Evolutionary conservation across 2,888 invertebrate species (phyloP), one percentile per base, ranked within the genome.

Genomic region (Eilema depressum): DNA sequence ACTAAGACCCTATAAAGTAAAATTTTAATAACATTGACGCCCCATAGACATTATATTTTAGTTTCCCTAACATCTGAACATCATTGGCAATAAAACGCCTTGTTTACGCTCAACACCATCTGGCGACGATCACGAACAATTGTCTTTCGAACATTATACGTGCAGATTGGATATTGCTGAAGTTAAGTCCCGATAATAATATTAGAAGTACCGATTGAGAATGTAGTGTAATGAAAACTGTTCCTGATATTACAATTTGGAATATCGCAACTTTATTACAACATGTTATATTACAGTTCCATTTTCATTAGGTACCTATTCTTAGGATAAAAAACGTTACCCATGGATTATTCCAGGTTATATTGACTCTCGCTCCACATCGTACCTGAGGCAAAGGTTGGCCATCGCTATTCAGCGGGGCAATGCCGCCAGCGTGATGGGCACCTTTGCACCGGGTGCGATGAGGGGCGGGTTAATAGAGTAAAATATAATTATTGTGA

Each of bases 81-180:
- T 80, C 82, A 80, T 77, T 77, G 75, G 76, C 66, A 75, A 71
- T 81, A 90, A 89, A 89, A 86, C 82, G 87, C 79, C 85, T 87
- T 89, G 88, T 91, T 91, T 91, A 91, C 85, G 85, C 72, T 53
- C 62, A 76, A 66, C 81, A 83, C 73, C 88, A 88, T 87, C 88
- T 88, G 87, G 85, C 76, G 79, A 75, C 75, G 77, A 74, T 74
- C 74, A 76, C 70, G 25, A 74, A 71, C 72, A 70, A 71, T 76
- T 78, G 73, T 71, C 62, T 75, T 67, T 75, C 69, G 76, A 71
- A 66, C 72, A 67, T 69, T 64, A 75, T 41, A 70, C 63, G 75
- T 66, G 68, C 69, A 64, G 65, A 82, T 74, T 67, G 69, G 68
- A 41, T 75, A 75, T 66, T 67, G 73, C 63, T 68, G 71, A 66